phyloP scores from a whole-genome alignment of 2,888 invertebrate genomes.

The Nowickia ferox region DNA sequence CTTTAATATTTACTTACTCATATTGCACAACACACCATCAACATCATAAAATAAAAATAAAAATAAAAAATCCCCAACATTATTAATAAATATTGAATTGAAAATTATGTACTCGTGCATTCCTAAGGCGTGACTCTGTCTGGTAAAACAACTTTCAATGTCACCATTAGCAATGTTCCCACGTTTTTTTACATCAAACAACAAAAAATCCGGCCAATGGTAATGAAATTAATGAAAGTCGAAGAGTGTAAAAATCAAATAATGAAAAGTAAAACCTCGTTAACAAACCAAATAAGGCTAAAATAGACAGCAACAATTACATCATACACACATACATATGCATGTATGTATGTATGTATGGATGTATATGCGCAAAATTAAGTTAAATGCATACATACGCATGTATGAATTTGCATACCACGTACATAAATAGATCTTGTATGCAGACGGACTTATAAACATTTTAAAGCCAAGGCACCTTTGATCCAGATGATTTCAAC shows the following conservation, averaged over 20 bases:
- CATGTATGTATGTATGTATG: neutral
- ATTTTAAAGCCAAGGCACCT: too few relatives aligned
- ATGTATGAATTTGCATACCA: too few relatives aligned
- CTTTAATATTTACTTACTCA: neutral
- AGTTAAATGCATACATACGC: too few relatives aligned
- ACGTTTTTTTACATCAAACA: constrained; percentile 52
- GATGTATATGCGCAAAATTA: too few relatives aligned
- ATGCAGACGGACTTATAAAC: too few relatives aligned
- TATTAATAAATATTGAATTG: too few relatives aligned
- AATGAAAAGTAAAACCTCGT: constrained; percentile 61
- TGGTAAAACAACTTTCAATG: constrained; percentile 24
- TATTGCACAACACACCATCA: neutral
- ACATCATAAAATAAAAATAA: neutral
- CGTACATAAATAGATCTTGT: too few relatives aligned
- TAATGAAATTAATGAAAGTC: constrained; percentile 53
- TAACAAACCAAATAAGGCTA: constrained; percentile 58
- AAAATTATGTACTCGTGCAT: neutral
- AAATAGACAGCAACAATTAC: constrained; percentile 33
- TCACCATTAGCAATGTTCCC: constrained; percentile 55
- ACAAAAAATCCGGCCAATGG: constrained; percentile 54
- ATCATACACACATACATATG: neutral
- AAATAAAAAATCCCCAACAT: neutral
- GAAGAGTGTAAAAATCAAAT: constrained; percentile 33
- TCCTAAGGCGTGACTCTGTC: neutral
- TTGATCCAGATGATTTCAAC: too few relatives aligned